phyloP scores from a whole-genome alignment of 2,797 vertebrate species.

The Champsocephalus gunnari region DNA sequence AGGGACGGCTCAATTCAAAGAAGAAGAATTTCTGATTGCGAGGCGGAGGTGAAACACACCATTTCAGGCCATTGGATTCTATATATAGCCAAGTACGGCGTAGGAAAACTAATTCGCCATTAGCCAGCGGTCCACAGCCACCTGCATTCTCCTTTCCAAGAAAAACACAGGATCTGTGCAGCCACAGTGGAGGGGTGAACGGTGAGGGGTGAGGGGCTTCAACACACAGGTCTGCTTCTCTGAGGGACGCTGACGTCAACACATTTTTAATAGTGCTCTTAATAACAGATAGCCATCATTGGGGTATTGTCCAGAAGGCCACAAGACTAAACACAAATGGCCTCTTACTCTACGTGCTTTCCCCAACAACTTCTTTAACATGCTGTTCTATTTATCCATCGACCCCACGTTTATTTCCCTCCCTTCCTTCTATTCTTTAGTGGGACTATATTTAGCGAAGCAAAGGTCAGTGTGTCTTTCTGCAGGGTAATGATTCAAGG shows the following conservation, averaged over 20 bases:
- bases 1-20: slow-evolving; percentile 16
- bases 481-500: slow-evolving; percentile 73
- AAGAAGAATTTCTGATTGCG: slow-evolving; percentile 66
- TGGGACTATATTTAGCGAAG: slow-evolving; percentile 81
- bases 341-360: slow-evolving; percentile 41
- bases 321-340: slow-evolving; percentile 64
- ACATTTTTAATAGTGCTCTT: slow-evolving; percentile 44
- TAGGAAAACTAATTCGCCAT: slow-evolving; percentile 65
- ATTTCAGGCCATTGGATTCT: slow-evolving; percentile 62
- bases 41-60: slow-evolving; percentile 57
- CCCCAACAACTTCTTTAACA: slow-evolving; percentile 53
- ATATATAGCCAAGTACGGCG: slow-evolving; percentile 59
- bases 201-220: slow-evolving; percentile 20
- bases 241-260: slow-evolving; percentile 67
- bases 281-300: slow-evolving; percentile 71
- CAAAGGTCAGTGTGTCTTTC: slow-evolving; percentile 83
- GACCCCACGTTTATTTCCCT: slow-evolving; percentile 72
- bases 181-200: background rate
- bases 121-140: slow-evolving; percentile 61
- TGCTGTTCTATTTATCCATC: slow-evolving; percentile 70
- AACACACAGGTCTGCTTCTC: slow-evolving; percentile 60
- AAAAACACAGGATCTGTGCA: slow-evolving; percentile 68
- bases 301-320: slow-evolving; percentile 70
- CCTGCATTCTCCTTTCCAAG: slow-evolving; percentile 72
- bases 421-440: slow-evolving; percentile 85